phyloP scores from a whole-genome alignment of 2,888 invertebrate genomes.

The Eupeodes luniger region DNA sequence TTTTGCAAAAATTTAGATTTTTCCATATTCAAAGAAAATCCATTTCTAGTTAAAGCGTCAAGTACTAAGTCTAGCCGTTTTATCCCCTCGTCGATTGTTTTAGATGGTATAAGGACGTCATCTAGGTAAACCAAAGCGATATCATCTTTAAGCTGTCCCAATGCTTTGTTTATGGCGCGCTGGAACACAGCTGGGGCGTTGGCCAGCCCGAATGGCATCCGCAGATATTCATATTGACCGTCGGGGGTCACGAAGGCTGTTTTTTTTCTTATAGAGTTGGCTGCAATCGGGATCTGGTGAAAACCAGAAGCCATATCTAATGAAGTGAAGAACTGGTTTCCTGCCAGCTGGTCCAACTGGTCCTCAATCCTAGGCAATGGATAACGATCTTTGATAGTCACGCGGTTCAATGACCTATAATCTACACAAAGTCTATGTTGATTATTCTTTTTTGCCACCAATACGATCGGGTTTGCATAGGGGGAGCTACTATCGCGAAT shows the following conservation, averaged over 20 bases:
- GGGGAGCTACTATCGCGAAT: too few relatives aligned
- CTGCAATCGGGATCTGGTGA: not conserved
- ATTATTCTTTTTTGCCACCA: not conserved
- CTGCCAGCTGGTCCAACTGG: not conserved
- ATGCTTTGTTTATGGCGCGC: slow-evolving; percentile 15
- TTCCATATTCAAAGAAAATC: not conserved
- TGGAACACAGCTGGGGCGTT: not conserved
- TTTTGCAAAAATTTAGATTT: not conserved
- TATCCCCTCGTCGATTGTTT: slow-evolving; percentile 2
- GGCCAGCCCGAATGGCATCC: slow-evolving; percentile 1
- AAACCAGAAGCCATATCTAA: slow-evolving; percentile 2
- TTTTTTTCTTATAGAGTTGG: too few relatives aligned
- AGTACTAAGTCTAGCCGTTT: not conserved
- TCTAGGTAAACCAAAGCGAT: slow-evolving; percentile 8
- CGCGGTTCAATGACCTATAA: not conserved
- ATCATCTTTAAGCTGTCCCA: not conserved
- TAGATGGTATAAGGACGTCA: slow-evolving; percentile 2
- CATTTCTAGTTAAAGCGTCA: not conserved
- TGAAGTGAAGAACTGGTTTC: not conserved
- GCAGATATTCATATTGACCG: not conserved
- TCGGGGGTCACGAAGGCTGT: not conserved
- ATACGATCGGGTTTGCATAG: not conserved
- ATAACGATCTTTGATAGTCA: slow-evolving; percentile 1
- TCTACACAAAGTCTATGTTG: not conserved
- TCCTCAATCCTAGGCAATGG: slow-evolving; percentile 3